These are phyloP conservation scores for Gari tellinella DNA, from an alignment of 2,888 invertebrate species.

Conservation along the genomic window DNA sequence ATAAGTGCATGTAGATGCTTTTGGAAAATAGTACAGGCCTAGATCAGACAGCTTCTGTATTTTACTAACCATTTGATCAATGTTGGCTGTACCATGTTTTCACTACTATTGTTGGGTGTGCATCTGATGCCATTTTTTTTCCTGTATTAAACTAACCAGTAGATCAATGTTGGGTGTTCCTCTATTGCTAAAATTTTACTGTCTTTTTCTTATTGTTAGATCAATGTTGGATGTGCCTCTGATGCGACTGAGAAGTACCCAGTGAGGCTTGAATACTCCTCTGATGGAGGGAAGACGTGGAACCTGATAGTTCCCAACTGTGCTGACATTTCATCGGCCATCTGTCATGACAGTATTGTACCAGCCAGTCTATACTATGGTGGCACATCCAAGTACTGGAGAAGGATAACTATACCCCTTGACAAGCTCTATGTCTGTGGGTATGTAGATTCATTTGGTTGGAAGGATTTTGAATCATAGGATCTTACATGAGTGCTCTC, in stretches of 20 bases:
- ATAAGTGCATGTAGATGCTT: no score
- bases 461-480: not conserved
- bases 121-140: no score
- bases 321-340: slow-evolving; percentile 71
- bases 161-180: no score
- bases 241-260: slow-evolving; percentile 78
- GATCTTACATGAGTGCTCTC: no score
- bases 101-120: no score
- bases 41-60: no score
- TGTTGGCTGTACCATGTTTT: no score
- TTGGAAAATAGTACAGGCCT: no score
- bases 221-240: slow-evolving; percentile 84
- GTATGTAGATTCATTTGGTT: slow-evolving; percentile 68
- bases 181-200: no score
- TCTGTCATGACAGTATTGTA: slow-evolving; percentile 78
- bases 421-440: slow-evolving; percentile 83
- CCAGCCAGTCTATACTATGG: slow-evolving; percentile 83
- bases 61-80: no score
- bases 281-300: slow-evolving; percentile 84
- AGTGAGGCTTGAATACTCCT: slow-evolving; percentile 84
- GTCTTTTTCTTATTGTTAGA: slow-evolving; percentile 71
- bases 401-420: slow-evolving; percentile 81
- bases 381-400: slow-evolving; percentile 82
- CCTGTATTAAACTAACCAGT: no score
- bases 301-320: slow-evolving; percentile 80